Evolutionary conservation across 1,140 invertebrate species (phyloP).

Genomic region (Drosophila ercepeae): DNA sequence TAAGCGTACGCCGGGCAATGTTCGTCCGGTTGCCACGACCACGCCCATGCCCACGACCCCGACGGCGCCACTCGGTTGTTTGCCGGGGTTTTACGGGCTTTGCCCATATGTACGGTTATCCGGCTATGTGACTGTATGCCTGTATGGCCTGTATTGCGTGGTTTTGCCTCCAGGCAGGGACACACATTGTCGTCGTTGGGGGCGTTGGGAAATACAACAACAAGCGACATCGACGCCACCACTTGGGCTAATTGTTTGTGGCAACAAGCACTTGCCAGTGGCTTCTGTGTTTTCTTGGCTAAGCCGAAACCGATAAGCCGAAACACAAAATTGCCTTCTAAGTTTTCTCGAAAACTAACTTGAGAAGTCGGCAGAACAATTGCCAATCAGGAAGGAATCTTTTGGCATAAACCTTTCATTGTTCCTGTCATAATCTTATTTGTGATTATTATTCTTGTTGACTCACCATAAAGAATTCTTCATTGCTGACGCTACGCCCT

Average conservation of each 20-base stretch:
- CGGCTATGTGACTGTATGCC: constrained; percentile 3
- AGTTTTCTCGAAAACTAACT: constrained; percentile 23
- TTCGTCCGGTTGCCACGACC: constrained; percentile 39
- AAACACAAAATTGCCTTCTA: constrained; percentile 23
- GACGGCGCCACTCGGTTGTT: constrained; percentile 60
- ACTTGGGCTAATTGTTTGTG: constrained; percentile 75
- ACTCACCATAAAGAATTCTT: constrained; percentile 26
- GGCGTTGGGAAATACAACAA: constrained; percentile 10
- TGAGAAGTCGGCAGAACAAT: constrained; percentile 23
- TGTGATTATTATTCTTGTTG: constrained; percentile 8
- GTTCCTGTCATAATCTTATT: constrained; percentile 33
- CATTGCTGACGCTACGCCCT: constrained; percentile 11
- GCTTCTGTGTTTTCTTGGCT: constrained; percentile 27
- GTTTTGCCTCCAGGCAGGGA: neutral
- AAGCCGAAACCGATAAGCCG: constrained; percentile 28
- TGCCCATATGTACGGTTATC: constrained; percentile 51
- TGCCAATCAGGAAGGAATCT: constrained; percentile 31
- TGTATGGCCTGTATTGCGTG: no score
- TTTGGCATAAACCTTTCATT: constrained; percentile 20
- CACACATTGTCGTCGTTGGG: constrained; percentile 10
- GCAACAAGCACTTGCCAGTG: constrained; percentile 49
- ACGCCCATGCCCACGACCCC: constrained; percentile 36
- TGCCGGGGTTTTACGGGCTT: constrained; percentile 54
- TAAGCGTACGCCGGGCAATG: constrained; percentile 28
- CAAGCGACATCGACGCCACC: constrained; percentile 28